Conservation (phyloP, 2,888 invertebrate genomes). For the Mamestra brassicae region DNA sequence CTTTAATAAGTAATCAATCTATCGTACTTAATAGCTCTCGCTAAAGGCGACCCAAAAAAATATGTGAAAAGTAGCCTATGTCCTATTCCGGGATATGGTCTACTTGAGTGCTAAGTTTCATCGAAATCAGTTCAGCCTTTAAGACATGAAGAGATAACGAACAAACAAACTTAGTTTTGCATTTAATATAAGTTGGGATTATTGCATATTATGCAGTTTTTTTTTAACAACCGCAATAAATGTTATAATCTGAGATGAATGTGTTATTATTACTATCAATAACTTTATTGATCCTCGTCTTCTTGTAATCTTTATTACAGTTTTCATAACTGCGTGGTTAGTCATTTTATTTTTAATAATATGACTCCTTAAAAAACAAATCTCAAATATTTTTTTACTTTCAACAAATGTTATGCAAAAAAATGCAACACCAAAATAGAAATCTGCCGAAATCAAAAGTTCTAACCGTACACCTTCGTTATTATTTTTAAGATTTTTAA, state of each 20-base stretch:
- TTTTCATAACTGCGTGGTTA: not conserved
- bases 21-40: too few relatives aligned
- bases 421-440: not conserved
- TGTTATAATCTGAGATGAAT: not conserved
- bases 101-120: too few relatives aligned
- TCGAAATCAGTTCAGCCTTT: too few relatives aligned
- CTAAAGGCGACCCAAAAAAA: too few relatives aligned
- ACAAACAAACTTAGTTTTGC: too few relatives aligned
- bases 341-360: not conserved
- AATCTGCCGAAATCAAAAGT: not conserved
- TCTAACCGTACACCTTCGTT: not conserved
- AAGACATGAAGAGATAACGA: too few relatives aligned
- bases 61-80: too few relatives aligned
- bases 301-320: not conserved
- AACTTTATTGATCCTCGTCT: not conserved
- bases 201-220: not conserved
- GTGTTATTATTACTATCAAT: not conserved
- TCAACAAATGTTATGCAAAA: too few relatives aligned
- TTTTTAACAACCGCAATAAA: not conserved
- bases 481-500: too few relatives aligned
- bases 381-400: not conserved
- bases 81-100: too few relatives aligned
- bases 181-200: too few relatives aligned
- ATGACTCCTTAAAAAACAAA: not conserved
- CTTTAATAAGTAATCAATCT: too few relatives aligned